These are phyloP conservation scores for Campylomormyrus tamandua DNA, from an alignment of 2,113 vertebrate genomes.

Conservation along the genomic window DNA sequence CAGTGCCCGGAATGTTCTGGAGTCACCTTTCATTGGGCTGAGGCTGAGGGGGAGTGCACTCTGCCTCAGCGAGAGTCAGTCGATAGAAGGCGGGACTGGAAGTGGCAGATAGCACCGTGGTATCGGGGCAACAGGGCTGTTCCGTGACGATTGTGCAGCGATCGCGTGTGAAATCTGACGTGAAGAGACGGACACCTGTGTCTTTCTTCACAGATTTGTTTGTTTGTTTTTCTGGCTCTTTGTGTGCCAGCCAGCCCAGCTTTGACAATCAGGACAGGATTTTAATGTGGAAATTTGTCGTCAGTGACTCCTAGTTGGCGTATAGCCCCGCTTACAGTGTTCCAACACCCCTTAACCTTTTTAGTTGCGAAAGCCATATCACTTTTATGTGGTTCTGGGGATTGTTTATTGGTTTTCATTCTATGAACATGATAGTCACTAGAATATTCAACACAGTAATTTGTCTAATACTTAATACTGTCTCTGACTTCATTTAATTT, in stretches of 20 bases:
- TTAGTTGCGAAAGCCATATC: background rate
- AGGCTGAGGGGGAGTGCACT: background rate
- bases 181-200: background rate
- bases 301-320: background rate
- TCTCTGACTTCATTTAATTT: background rate
- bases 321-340: background rate
- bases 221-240: background rate
- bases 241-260: background rate
- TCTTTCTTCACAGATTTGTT: background rate
- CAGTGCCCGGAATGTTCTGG: background rate
- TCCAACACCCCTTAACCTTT: background rate
- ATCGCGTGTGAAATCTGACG: background rate
- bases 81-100: background rate
- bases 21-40: background rate
- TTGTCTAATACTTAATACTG: background rate
- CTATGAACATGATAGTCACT: background rate
- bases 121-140: background rate
- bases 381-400: background rate
- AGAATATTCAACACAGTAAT: background rate
- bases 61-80: background rate
- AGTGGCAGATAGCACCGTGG: background rate
- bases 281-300: background rate
- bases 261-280: background rate
- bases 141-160: background rate
- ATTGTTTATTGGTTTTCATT: background rate